Base-by-base conservation (phyloP, 2,888 invertebrate species). In the Candidula unifasciata region DNA sequence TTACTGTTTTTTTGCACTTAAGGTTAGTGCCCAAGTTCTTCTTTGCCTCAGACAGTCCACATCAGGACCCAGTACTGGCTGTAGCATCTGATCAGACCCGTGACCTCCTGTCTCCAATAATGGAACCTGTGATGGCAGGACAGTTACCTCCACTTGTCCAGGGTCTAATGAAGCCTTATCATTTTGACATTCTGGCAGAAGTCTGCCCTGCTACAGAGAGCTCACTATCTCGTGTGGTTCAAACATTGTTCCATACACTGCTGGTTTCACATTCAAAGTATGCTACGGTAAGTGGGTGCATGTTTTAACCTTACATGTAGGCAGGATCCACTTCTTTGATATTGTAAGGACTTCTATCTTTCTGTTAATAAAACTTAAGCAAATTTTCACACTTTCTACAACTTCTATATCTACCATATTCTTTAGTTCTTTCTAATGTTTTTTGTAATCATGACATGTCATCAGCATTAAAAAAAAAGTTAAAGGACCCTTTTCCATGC, bases 231-330 rank as follows among this genome's bases (percentile, higher is more conserved):
- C 94, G 95, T 89, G 93, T 96, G 80, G 93, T 96, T 27, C 93
- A 94, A 83, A 90, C 94, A 68, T 91, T 96, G 68, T 93, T 95
- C 52, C 94, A 94, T 78, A 94, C 94, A 80, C 91, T 97, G 52
- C 94, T 96, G 91, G 94, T 95, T 6, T 95, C 96, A 1, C 95
- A 95, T 85, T 96, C 96, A 80, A 96, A 96, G 94, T 94, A 95
- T 93, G 95, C 95, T 89, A 95, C 95, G 91, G 96, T 96, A 93
- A 95, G 95, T 82, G 5, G 18, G 37, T 66, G 37, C 52, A 35
- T 64, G 5, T 24, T 35, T n/a, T 44, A 13, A n/a, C n/a, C n/a
- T n/a, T n/a, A n/a, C n/a, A n/a, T n/a, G n/a, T n/a, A n/a, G n/a
- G n/a, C n/a, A n/a, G n/a, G n/a, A n/a, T n/a, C n/a, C n/a, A n/a